Evolutionary conservation across 2,797 vertebrate species (phyloP), one percentile per base, ranked within the genome.

Genomic region (Sus cebifrons): DNA sequence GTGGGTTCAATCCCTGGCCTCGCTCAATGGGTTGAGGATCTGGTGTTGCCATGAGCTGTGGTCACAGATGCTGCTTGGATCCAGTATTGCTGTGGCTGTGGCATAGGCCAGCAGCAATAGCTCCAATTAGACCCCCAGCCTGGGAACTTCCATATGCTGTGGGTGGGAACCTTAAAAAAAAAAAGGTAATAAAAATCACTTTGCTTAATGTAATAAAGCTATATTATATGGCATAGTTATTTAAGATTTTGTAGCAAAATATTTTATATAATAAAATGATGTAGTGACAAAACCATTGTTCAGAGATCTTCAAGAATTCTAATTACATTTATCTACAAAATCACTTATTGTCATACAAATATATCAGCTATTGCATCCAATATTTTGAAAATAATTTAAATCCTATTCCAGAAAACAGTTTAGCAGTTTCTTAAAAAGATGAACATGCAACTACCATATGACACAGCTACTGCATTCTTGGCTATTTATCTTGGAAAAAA

Each of bases 201-300:
- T 91, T 91, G 7, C 1, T 65, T 79, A 77, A 13, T 83, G 5
- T 88, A 86, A 7, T 92, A 85, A 89, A 85, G 52, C 2, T 21
- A 71, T 77, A 81, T 70, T 32, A 0, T 27, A 49, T 11, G 13
- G 4, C 2, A 54, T 70, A 77, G 77, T 70, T 86, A 85, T 77
- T 89, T 89, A 79, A 93, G 15, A 52, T 32, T 74, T 56, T 12
- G 83, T 95, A 78, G 36, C 23, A 83, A 87, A 96, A 89, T 94
- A 88, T 84, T 89, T 89, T 93, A 77, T 74, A 32, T 2, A 36
- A 29, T 60, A 93, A 92, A 79, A 89, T 90, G 86, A 78, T 62
- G 5, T 18, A 79, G 27, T 88, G 44, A 62, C 1, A 89, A 95
- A 81, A 3, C 5, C 54, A 36, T 85, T 81, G 6, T 82, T 87